phyloP scores from a whole-genome alignment of 2,113 vertebrate species.

The Tympanuchus pallidicinctus region DNA sequence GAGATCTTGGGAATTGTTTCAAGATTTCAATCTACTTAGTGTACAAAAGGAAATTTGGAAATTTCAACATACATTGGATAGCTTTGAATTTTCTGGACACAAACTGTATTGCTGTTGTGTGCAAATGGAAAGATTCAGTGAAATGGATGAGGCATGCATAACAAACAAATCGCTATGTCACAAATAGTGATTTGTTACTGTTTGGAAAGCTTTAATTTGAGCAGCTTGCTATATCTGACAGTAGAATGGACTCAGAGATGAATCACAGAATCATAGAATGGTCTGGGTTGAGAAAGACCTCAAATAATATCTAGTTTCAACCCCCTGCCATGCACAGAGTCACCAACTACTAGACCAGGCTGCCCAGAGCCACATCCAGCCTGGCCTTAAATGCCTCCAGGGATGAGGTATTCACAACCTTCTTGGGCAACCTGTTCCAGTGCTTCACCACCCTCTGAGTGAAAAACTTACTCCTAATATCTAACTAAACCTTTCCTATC shows the following conservation, averaged over 20 bases:
- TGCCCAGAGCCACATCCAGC: too few species aligned
- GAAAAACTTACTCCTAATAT: too few species aligned
- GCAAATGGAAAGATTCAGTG: not conserved
- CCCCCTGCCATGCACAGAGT: too few species aligned
- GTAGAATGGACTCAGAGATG: not conserved
- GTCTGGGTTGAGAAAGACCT: too few species aligned
- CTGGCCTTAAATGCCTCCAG: too few species aligned
- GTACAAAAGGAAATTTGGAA: not conserved
- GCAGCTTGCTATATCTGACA: not conserved
- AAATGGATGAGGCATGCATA: not conserved
- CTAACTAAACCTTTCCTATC: too few species aligned
- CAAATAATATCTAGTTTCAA: too few species aligned
- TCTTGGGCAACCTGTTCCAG: too few species aligned
- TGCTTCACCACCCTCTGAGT: too few species aligned
- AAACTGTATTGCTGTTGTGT: not conserved
- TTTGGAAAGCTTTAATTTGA: not conserved
- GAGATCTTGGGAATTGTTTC: not conserved
- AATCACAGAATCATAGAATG: not conserved
- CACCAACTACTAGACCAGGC: too few species aligned
- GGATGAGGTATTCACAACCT: too few species aligned
- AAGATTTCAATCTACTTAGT: not conserved
- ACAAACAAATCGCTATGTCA: not conserved
- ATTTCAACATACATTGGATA: not conserved
- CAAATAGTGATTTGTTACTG: not conserved
- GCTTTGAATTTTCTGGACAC: not conserved